Percentiles rank a stretch among this genome's conserved stretches.
phyloP scores from a whole-genome alignment of 2,888 invertebrate species.

The Entomobrya proxima region DNA sequence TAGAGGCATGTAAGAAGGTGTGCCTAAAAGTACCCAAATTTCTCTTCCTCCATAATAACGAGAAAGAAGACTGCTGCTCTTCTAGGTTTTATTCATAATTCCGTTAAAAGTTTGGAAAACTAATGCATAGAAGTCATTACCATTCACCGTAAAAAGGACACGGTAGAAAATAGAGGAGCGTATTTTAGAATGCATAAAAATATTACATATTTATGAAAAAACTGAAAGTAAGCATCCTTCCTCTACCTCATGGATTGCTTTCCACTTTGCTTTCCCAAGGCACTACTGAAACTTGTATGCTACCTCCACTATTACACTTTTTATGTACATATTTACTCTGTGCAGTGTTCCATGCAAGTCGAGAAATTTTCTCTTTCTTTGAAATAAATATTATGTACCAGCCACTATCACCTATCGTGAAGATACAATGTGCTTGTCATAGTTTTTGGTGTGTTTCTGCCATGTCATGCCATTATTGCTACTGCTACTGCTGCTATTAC shows the following conservation, averaged over 20 bases:
- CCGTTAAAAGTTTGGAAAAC: slow-evolving; percentile 14
- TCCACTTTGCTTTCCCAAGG: slow-evolving; percentile 18
- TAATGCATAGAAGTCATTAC: background rate
- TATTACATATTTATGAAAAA: slow-evolving; percentile 46
- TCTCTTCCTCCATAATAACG: background rate
- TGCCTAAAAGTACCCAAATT: background rate
- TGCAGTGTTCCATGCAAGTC: background rate
- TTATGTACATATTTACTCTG: slow-evolving; percentile 11
- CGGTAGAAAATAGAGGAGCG: background rate
- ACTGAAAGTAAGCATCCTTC: slow-evolving; percentile 7
- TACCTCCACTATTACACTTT: background rate
- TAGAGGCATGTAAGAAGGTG: background rate
- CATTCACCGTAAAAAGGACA: background rate
- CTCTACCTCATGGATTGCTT: background rate
- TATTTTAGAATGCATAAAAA: slow-evolving; percentile 51
- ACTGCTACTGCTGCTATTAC: no score
- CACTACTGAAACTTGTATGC: no score
- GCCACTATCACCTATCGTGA: background rate
- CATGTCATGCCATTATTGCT: background rate
- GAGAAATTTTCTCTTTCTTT: background rate
- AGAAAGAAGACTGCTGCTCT: background rate
- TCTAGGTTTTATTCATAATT: slow-evolving; percentile 6
- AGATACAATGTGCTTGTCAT: background rate
- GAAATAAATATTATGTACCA: background rate
- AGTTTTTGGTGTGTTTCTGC: no score